Percentiles rank a stretch among this genome's conserved stretches.
Evolutionary conservation across 1,140 invertebrate species (phyloP).

Genomic region (Platyscapa corneri): DNA sequence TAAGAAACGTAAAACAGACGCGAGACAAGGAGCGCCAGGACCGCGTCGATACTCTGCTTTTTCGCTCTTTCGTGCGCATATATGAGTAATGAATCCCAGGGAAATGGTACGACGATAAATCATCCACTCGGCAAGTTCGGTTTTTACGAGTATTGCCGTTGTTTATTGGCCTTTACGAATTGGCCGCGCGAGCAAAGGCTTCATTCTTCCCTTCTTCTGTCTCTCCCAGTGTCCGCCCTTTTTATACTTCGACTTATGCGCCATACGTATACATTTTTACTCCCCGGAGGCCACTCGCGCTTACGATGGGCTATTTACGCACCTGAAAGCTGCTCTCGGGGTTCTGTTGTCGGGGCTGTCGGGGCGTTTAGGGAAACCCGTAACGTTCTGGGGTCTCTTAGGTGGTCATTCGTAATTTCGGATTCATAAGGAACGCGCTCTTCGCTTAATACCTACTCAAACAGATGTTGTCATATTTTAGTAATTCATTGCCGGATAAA

Average conservation of each 20-base stretch:
- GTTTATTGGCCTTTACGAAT: constrained; percentile 48
- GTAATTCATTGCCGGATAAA: neutral
- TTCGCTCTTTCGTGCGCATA: neutral
- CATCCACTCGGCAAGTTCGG: constrained; percentile 40
- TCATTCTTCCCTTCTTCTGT: neutral
- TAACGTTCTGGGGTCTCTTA: neutral
- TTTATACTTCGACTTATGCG: neutral
- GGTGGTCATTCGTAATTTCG: constrained; percentile 12
- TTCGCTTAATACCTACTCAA: neutral
- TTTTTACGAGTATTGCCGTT: constrained; percentile 50
- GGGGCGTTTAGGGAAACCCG: neutral
- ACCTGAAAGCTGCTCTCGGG: constrained; percentile 9
- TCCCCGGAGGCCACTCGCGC: constrained; percentile 22
- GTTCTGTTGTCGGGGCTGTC: neutral
- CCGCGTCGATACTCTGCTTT: neutral
- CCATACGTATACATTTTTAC: constrained; percentile 14
- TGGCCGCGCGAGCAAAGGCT: constrained; percentile 6
- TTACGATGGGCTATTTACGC: constrained; percentile 7
- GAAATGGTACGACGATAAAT: constrained; percentile 45
- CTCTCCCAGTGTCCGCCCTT: neutral
- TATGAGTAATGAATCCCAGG: constrained; percentile 42
- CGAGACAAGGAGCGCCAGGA: neutral
- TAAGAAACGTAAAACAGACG: neutral
- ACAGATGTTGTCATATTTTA: neutral
- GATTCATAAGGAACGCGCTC: neutral